These are phyloP conservation scores for Aphelenchoides besseyi DNA, from an alignment of 1,140 invertebrate species.

Conservation along the genomic window DNA sequence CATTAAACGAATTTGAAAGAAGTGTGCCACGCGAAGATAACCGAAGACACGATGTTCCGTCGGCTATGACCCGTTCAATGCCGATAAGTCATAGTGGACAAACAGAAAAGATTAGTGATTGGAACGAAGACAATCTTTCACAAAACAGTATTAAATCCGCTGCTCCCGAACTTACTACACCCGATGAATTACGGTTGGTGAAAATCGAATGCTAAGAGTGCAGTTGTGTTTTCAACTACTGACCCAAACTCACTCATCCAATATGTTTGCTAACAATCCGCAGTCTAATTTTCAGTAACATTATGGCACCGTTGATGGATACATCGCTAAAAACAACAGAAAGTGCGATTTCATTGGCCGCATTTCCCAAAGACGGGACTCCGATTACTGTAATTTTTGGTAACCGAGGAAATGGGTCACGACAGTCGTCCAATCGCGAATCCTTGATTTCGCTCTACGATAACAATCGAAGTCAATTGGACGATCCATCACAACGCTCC, in stretches of 20 bases:
- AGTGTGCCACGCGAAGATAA: not conserved
- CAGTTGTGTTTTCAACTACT: not conserved
- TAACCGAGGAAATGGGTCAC: conserved; percentile 25
- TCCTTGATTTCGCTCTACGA: conserved; percentile 40
- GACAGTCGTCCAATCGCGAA: conserved; percentile 30
- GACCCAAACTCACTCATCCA: not conserved
- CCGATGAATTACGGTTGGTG: conserved; percentile 42
- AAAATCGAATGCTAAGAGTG: not conserved
- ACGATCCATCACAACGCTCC: conserved; percentile 3
- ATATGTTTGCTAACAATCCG: conserved; percentile 16
- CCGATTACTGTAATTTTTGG: conserved; percentile 37
- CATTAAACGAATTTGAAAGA: conserved; percentile 35
- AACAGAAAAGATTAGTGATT: not conserved
- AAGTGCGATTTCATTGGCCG: conserved; percentile 40
- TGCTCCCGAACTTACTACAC: conserved; percentile 29
- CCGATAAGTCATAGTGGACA: not conserved
- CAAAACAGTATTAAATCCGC: not conserved
- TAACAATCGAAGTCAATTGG: conserved; percentile 9
- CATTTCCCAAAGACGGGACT: conserved; percentile 36
- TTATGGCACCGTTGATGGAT: conserved; percentile 27
- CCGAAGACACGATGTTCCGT: not conserved
- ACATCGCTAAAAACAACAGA: conserved; percentile 17
- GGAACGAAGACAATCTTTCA: not conserved
- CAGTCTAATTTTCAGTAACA: conserved; percentile 30
- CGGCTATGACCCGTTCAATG: not conserved